Percentiles rank a stretch among this genome's conserved stretches.
phyloP scores from a whole-genome alignment of 2,888 invertebrate genomes.

The Ametastegia equiseti region DNA sequence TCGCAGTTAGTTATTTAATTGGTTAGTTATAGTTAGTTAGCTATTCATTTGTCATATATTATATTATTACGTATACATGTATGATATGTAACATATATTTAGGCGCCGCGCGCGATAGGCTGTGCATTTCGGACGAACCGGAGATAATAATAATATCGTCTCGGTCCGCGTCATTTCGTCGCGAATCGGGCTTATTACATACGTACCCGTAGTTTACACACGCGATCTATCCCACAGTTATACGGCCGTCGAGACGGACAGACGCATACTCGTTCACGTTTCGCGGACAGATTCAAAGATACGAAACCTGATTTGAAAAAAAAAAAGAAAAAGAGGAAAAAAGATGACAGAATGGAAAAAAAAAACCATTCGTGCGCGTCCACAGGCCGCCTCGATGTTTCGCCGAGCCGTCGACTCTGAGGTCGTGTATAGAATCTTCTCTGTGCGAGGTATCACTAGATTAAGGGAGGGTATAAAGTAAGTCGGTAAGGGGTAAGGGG shows the following conservation, averaged over 20 bases:
- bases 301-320: neutral
- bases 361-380: neutral
- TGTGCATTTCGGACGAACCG: constrained; percentile 6
- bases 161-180: too few relatives aligned
- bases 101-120: constrained; percentile 4
- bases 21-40: neutral
- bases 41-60: neutral
- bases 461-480: constrained; percentile 22
- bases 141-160: too few relatives aligned
- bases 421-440: neutral
- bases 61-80: neutral
- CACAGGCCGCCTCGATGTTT: constrained; percentile 4
- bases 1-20: neutral
- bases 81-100: neutral
- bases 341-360: neutral
- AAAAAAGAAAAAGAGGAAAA: constrained; percentile 30
- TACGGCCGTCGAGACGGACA: too few relatives aligned
- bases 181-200: neutral
- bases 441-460: constrained; percentile 25
- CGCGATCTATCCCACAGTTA: neutral
- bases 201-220: neutral
- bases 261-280: too few relatives aligned
- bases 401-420: neutral
- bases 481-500: neutral
- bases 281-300: neutral